Conservation (phyloP, 2,113 vertebrate species). For the Campylomormyrus numenius region DNA sequence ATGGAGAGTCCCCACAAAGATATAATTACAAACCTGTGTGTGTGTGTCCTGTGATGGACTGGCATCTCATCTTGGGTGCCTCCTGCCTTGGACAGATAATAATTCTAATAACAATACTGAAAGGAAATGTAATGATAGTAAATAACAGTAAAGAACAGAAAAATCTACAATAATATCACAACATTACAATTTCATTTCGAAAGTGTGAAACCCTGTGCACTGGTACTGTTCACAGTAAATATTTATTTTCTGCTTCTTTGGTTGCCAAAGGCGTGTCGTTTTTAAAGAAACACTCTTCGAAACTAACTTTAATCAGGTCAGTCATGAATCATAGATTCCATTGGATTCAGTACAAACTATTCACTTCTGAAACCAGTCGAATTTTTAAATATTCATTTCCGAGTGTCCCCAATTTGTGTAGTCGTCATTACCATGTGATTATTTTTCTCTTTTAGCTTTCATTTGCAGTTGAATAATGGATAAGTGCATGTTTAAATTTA, state of each 20-base stretch:
- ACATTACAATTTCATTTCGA: neutral
- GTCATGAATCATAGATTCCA: constrained; percentile 55
- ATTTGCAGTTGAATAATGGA: constrained; percentile 50
- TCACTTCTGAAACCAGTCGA: constrained; percentile 49
- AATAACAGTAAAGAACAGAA: neutral
- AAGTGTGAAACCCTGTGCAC: neutral
- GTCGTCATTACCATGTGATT: constrained; percentile 54
- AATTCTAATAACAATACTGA: neutral
- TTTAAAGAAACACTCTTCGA: constrained; percentile 41
- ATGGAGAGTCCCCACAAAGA: too few species aligned
- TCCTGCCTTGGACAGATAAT: neutral
- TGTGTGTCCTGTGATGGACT: neutral
- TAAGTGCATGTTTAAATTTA: constrained; percentile 64
- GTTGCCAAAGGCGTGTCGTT: neutral
- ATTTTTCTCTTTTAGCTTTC: constrained; percentile 57
- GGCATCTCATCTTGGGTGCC: neutral
- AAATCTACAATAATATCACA: neutral
- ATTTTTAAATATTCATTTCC: constrained; percentile 63
- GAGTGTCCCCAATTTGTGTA: constrained; percentile 67
- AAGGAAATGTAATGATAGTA: neutral
- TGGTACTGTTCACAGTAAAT: neutral
- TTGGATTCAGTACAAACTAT: constrained; percentile 50
- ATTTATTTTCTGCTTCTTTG: neutral
- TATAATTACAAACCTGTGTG: neutral
- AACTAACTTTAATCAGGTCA: constrained; percentile 59